phyloP scores from a whole-genome alignment of 2,888 invertebrate species.

The Drosophila algonquin region DNA sequence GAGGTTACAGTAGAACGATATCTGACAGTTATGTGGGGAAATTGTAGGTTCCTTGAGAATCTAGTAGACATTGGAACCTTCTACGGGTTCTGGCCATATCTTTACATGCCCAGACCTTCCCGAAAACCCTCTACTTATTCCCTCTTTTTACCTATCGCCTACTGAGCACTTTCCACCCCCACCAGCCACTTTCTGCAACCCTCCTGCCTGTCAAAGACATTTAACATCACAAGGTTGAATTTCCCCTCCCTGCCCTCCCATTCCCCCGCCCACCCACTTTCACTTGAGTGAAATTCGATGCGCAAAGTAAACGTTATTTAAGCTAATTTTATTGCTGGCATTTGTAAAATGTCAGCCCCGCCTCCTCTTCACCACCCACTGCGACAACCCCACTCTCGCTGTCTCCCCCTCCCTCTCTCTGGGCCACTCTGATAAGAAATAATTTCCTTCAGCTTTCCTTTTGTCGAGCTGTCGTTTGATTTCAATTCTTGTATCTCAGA shows the following conservation, averaged over 20 bases:
- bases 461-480: slow-evolving; percentile 38
- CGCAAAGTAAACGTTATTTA: slow-evolving; percentile 56
- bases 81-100: no score
- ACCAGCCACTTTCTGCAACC: background rate
- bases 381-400: background rate
- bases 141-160: background rate
- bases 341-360: slow-evolving; percentile 58
- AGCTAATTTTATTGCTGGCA: slow-evolving; percentile 63
- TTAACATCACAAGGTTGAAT: slow-evolving; percentile 28
- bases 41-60: no score
- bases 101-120: no score
- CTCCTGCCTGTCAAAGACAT: slow-evolving; percentile 31
- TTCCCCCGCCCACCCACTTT: background rate
- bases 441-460: slow-evolving; percentile 6
- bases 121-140: no score
- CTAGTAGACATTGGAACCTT: no score
- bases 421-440: background rate
- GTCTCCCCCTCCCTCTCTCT: no score
- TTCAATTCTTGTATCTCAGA: slow-evolving; percentile 46
- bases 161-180: slow-evolving; percentile 1
- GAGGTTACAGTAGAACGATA: no score
- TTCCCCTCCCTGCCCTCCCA: background rate
- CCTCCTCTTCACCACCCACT: background rate
- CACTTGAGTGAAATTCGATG: slow-evolving; percentile 47
- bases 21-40: no score